A percentile compares a stretch with the other conserved stretches of the same genome.
phyloP scores from a whole-genome alignment of 2,888 invertebrate genomes.

The Lepidochrysops patricia region DNA sequence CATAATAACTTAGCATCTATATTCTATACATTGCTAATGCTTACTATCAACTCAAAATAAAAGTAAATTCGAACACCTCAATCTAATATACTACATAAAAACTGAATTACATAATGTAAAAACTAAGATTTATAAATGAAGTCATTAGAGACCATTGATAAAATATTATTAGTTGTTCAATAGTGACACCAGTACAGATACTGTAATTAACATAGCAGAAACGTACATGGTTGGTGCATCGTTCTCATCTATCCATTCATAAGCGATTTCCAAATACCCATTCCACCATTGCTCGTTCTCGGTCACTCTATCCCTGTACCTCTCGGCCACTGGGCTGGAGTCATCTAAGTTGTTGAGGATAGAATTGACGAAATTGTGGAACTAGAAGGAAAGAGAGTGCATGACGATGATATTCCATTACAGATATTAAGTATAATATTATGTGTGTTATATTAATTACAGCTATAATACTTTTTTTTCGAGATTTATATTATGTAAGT shows the following conservation, averaged over 20 bases:
- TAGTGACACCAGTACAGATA: slow-evolving; percentile 39
- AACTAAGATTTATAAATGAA: neutral
- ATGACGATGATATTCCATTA: too few species aligned
- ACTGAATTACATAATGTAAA: neutral
- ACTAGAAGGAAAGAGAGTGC: slow-evolving; percentile 34
- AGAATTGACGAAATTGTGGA: slow-evolving; percentile 38
- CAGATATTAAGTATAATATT: too few species aligned
- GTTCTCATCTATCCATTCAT: slow-evolving; percentile 61
- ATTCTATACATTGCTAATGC: neutral
- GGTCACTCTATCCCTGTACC: slow-evolving; percentile 27
- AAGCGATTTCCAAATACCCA: slow-evolving; percentile 33
- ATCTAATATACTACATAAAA: slow-evolving; percentile 16
- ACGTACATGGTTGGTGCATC: slow-evolving; percentile 43
- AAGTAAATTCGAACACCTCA: slow-evolving; percentile 15
- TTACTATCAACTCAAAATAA: neutral
- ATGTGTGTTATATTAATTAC: too few species aligned
- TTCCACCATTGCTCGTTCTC: slow-evolving; percentile 41
- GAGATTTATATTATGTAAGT: too few species aligned
- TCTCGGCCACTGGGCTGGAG: slow-evolving; percentile 32
- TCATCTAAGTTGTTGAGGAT: slow-evolving; percentile 39
- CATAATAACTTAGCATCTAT: too few species aligned
- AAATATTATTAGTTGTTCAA: slow-evolving; percentile 35
- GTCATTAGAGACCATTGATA: neutral
- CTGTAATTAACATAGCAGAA: slow-evolving; percentile 39
- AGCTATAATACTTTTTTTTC: too few species aligned